Conservation (phyloP, 2,888 invertebrate genomes). For the Noctua pronuba region DNA sequence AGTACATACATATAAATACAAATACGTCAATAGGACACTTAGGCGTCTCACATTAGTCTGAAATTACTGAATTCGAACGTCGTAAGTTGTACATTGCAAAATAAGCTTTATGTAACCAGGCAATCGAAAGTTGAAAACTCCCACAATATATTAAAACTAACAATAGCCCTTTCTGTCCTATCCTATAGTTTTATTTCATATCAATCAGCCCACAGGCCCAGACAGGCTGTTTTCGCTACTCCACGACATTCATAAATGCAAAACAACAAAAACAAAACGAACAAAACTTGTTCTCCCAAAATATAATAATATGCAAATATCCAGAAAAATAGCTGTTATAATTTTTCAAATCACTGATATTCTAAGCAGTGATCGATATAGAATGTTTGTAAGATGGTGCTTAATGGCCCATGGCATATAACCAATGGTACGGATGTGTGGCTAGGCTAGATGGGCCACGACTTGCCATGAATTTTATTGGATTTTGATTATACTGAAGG, state of each 20-base stretch:
- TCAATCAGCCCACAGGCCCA: constrained; percentile 13
- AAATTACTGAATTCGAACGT: too few species aligned
- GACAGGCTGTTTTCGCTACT: constrained; percentile 11
- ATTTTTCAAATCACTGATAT: constrained; percentile 29
- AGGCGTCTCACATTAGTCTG: too few species aligned
- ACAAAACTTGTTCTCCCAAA: constrained; percentile 1
- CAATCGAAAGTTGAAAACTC: background rate
- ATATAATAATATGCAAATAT: constrained; percentile 43
- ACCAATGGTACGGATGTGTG: constrained; percentile 70
- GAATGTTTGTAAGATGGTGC: constrained; percentile 72
- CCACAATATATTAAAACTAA: background rate
- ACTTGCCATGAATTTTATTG: constrained; percentile 78
- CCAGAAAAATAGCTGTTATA: constrained; percentile 30
- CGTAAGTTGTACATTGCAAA: background rate
- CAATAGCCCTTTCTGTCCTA: background rate
- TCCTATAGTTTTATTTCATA: constrained; percentile 15
- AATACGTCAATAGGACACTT: too few species aligned
- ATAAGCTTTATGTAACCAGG: background rate
- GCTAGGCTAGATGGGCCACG: constrained; percentile 53
- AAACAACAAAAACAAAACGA: too few species aligned
- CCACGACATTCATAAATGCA: constrained; percentile 7
- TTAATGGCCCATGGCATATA: constrained; percentile 77
- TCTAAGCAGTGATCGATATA: constrained; percentile 51
- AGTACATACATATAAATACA: too few species aligned
- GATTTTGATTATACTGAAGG: constrained; percentile 76